A percentile compares a stretch with the other conserved stretches of the same genome.
phyloP scores from a whole-genome alignment of 2,113 vertebrate genomes.

The Acrocephalus arundinaceus region DNA sequence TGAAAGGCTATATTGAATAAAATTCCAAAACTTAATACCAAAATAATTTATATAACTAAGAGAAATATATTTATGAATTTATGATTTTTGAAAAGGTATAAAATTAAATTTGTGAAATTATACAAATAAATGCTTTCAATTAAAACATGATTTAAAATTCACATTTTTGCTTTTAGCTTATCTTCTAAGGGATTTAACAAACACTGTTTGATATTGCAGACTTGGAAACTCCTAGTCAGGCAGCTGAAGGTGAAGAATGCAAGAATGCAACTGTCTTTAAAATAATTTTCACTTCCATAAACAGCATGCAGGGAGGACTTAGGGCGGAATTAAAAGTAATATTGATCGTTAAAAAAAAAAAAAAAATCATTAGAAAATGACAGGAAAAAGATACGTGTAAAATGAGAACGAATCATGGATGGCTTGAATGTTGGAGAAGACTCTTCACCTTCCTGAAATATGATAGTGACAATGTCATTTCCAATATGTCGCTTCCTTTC shows the following conservation, averaged over 20 bases:
- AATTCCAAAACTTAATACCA: not conserved
- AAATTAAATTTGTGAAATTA: not conserved
- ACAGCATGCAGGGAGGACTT: not conserved
- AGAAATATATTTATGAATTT: not conserved
- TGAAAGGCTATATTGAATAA: not conserved
- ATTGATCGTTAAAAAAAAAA: not conserved
- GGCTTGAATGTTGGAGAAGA: slow-evolving; percentile 92
- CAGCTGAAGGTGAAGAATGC: not conserved
- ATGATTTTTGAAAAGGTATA: not conserved
- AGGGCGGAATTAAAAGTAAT: not conserved
- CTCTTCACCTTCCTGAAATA: slow-evolving; percentile 97
- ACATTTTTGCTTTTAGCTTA: not conserved
- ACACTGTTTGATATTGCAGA: not conserved
- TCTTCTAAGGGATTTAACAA: not conserved
- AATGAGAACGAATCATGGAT: slow-evolving; percentile 99
- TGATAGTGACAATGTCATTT: slow-evolving; percentile 97
- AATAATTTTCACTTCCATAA: not conserved
- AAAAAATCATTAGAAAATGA: not conserved
- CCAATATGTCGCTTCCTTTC: slow-evolving; percentile 98
- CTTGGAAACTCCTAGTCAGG: not conserved
- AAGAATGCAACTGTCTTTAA: not conserved
- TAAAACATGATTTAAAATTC: not conserved
- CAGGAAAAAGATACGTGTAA: slow-evolving; percentile 92
- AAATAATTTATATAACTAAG: not conserved
- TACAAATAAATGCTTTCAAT: not conserved